Conservation (phyloP, 1,140 invertebrate genomes). For the Procambarus clarkii region DNA sequence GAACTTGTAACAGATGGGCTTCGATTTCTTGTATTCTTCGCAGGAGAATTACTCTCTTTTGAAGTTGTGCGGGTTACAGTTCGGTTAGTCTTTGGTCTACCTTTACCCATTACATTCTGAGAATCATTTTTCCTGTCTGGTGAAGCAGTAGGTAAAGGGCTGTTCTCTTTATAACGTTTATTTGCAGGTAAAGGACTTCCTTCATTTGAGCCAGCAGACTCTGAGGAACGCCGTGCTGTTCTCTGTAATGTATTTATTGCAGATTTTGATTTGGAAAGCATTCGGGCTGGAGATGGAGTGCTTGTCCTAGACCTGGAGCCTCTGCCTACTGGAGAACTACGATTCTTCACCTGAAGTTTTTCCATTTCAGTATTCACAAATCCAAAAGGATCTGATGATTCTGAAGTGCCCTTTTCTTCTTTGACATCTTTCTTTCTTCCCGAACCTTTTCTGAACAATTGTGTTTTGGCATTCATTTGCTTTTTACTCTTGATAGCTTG, state of each 20-base stretch:
- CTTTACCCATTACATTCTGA: background rate
- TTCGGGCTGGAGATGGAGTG: slow-evolving; percentile 24
- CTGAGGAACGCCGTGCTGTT: slow-evolving; percentile 29
- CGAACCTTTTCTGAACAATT: background rate
- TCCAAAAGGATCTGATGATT: slow-evolving; percentile 36
- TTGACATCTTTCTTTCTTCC: background rate
- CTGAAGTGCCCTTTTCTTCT: slow-evolving; percentile 3
- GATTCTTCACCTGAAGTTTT: slow-evolving; percentile 25
- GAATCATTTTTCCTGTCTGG: background rate
- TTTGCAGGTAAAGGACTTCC: background rate
- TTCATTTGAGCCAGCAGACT: background rate
- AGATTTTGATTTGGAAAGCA: slow-evolving; percentile 13
- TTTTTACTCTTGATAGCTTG: background rate
- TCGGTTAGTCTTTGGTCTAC: slow-evolving; percentile 13
- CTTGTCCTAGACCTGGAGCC: slow-evolving; percentile 24
- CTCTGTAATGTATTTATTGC: background rate
- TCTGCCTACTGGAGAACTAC: background rate
- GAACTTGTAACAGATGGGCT: slow-evolving; percentile 20
- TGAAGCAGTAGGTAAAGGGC: slow-evolving; percentile 5
- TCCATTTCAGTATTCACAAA: slow-evolving; percentile 56
- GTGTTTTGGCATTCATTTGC: background rate
- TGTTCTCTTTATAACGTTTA: slow-evolving; percentile 8
- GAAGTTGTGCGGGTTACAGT: slow-evolving; percentile 8
- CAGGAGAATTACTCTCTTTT: slow-evolving; percentile 26
- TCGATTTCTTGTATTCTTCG: slow-evolving; percentile 16